phyloP scores from a whole-genome alignment of 2,888 invertebrate species.

The Philhelius pedissequus region DNA sequence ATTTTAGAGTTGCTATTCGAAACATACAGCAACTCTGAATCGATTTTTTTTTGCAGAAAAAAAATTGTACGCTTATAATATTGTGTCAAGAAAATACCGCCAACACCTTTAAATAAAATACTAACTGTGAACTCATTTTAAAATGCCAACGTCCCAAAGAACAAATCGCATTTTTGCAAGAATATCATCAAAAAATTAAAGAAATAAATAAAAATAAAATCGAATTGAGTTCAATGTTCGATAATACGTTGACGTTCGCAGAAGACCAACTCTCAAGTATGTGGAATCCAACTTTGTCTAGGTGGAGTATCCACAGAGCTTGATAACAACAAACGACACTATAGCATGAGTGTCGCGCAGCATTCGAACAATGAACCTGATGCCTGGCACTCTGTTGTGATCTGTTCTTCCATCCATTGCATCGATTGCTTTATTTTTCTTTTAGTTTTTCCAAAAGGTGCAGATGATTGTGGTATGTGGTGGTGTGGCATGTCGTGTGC shows the following conservation, averaged over 20 bases:
- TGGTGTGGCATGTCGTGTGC: no score
- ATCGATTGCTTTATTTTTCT: background rate
- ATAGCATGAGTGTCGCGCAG: slow-evolving; percentile 2
- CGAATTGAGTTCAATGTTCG: slow-evolving; percentile 53
- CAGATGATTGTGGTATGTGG: slow-evolving; percentile 35
- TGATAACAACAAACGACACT: background rate
- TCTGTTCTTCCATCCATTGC: background rate
- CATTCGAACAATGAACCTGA: slow-evolving; percentile 54
- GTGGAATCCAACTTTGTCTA: slow-evolving; percentile 35
- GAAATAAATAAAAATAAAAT: background rate
- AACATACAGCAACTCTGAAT: no score
- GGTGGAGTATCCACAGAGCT: background rate
- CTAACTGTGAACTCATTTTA: background rate
- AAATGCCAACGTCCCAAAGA: slow-evolving; percentile 27
- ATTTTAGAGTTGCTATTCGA: no score
- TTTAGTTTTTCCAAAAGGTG: background rate
- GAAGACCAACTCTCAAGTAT: slow-evolving; percentile 14
- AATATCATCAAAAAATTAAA: background rate
- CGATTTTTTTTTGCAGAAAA: no score
- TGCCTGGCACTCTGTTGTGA: slow-evolving; percentile 15
- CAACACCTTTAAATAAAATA: background rate
- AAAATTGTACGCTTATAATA: no score
- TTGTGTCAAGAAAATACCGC: no score
- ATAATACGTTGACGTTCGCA: slow-evolving; percentile 34
- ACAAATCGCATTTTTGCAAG: background rate